phyloP scores from a whole-genome alignment of 2,113 vertebrate genomes.

The Oophaga pumilio region DNA sequence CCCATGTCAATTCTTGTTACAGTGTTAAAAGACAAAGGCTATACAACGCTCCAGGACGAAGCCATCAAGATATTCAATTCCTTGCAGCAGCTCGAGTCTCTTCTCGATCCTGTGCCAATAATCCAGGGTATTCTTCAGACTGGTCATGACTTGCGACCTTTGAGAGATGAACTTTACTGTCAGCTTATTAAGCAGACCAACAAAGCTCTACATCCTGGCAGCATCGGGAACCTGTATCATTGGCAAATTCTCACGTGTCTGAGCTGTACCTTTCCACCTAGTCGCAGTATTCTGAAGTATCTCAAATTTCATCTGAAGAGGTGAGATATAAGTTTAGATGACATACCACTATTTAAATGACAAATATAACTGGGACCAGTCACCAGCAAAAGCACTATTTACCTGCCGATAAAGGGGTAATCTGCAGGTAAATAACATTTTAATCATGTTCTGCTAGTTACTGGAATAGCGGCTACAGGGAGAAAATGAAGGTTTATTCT shows the following conservation, averaged over 20 bases:
- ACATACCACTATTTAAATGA: not conserved
- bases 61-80: constrained; percentile 92
- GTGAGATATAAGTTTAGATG: constrained; percentile 64
- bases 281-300: constrained; percentile 87
- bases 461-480: too few species aligned
- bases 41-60: constrained; percentile 90
- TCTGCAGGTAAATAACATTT: too few species aligned
- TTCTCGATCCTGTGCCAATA: constrained; percentile 83
- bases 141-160: constrained; percentile 84
- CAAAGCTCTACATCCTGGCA: constrained; percentile 78
- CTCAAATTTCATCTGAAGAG: constrained; percentile 96
- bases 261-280: constrained; percentile 87
- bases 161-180: constrained; percentile 94
- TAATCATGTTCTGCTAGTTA: too few species aligned
- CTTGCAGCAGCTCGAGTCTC: constrained; percentile 90
- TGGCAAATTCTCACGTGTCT: constrained; percentile 92
- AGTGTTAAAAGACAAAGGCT: constrained; percentile 84
- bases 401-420: too few species aligned
- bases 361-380: too few species aligned
- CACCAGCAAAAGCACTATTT: too few species aligned
- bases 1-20: constrained; percentile 18
- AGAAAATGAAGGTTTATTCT: too few species aligned
- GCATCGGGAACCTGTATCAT: constrained; percentile 79
- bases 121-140: constrained; percentile 92
- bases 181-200: constrained; percentile 96